Evolutionary conservation across 2,888 invertebrate species (phyloP), one percentile per base, ranked within the genome.

Genomic region (Ommatoiulus sabulosus): DNA sequence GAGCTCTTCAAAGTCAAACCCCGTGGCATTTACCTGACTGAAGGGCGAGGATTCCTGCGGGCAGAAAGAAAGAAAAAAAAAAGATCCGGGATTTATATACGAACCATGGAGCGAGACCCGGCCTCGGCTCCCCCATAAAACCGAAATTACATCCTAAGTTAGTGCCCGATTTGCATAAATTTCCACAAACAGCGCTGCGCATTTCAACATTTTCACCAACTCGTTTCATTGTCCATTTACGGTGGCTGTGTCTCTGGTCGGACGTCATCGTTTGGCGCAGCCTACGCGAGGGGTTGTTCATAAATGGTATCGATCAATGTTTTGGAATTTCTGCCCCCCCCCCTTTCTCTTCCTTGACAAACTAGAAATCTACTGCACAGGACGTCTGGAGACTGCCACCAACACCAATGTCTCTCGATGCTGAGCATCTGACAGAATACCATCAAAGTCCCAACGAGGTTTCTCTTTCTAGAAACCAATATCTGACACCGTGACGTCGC

Each of bases 131-230:
- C 63, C 63, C 63, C 63, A 63, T 63, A 20, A 63, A 63, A n/a
- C 63, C n/a, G 10, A 72, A 72, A 72, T 24, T 72, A 72, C 72
- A 72, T 72, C 72, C 72, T 72, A 72, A 72, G 72, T 72, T 72
- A 72, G 72, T 72, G 72, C 72, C 24, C 24, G 72, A 24, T 72
- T 72, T 72, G 72, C 72, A 72, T 72, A 72, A 72, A 72, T 72
- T 72, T 72, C 72, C 24, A 24, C 72, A 15, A 17, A 8, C 8
- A 12, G 63, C n/a, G 10, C 10, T 10, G 5, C 7, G 72, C 72
- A 24, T 72, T 72, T 72, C 72, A 72, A 63, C 20, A 20, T 63
- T 63, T 20, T 63, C 63, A 63, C 63, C 52, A 63, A 72, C 72
- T n/a, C 72, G 72, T 72, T 24, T 72, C 72, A 8, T 24, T 24